Percentiles rank a stretch among this genome's conserved stretches.
Conservation (phyloP, 2,888 invertebrate species). For the Sialis fuliginosa region DNA sequence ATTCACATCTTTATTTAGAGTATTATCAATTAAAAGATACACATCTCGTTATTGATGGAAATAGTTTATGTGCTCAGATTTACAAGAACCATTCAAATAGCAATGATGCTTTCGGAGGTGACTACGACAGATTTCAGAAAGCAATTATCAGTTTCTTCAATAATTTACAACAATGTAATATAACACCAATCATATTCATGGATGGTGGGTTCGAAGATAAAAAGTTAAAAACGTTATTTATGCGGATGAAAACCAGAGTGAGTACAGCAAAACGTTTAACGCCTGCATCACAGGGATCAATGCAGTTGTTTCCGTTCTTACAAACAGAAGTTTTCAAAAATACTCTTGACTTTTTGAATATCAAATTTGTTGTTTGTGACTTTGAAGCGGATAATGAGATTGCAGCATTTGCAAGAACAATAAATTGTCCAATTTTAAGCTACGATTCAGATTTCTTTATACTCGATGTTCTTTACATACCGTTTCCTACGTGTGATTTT, state of each 20-base stretch:
- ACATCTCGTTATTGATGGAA: conserved; percentile 63
- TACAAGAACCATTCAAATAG: conserved; percentile 41
- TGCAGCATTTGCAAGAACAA: conserved; percentile 57
- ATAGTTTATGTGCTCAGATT: conserved; percentile 52
- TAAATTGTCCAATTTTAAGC: conserved; percentile 75
- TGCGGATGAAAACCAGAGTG: conserved; percentile 40
- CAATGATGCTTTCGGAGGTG: conserved; percentile 66
- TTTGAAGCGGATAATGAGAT: conserved; percentile 85
- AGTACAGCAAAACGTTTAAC: conserved; percentile 35
- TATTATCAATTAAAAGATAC: conserved; percentile 45
- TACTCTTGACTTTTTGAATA: conserved; percentile 41
- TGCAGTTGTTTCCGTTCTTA: conserved; percentile 56
- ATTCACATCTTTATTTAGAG: conserved; percentile 44
- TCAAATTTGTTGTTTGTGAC: conserved; percentile 54
- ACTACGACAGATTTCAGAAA: conserved; percentile 61
- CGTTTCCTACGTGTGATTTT: conserved; percentile 46
- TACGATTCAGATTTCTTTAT: conserved; percentile 92
- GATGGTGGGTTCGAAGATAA: conserved; percentile 62
- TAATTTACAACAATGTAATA: conserved; percentile 46
- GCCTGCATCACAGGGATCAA: conserved; percentile 31
- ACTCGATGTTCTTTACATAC: conserved; percentile 68
- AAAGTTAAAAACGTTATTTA: conserved; percentile 48
- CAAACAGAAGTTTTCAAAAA: conserved; percentile 57
- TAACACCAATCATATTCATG: conserved; percentile 55
- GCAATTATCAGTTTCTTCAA: conserved; percentile 49